These are phyloP conservation scores for Huso huso DNA, from an alignment of 2,797 vertebrate genomes.

Conservation along the genomic window DNA sequence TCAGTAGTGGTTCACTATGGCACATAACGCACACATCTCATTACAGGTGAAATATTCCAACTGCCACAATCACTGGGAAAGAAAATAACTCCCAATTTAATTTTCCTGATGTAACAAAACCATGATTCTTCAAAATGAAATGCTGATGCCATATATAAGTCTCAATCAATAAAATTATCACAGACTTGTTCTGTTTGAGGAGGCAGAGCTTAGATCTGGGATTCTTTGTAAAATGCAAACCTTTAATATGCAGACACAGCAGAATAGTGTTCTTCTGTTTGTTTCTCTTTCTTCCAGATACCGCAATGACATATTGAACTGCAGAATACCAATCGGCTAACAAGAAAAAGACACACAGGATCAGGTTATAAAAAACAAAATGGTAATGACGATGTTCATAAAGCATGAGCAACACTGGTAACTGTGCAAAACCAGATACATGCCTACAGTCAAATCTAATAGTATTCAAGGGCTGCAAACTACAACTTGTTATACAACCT, in stretches of 20 bases:
- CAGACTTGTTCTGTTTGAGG: constrained; percentile 52
- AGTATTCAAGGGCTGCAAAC: too few relatives aligned
- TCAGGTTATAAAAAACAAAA: too few relatives aligned
- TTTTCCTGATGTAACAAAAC: constrained; percentile 78
- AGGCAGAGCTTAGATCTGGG: constrained; percentile 45
- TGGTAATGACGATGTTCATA: too few relatives aligned
- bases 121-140: constrained; percentile 80
- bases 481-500: too few relatives aligned
- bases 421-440: too few relatives aligned
- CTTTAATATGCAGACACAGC: constrained; percentile 69
- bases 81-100: constrained; percentile 81
- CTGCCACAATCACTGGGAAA: constrained; percentile 83
- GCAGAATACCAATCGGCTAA: too few relatives aligned
- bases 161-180: constrained; percentile 76
- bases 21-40: constrained; percentile 82
- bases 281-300: not conserved
- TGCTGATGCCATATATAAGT: constrained; percentile 79
- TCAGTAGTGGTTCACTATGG: constrained; percentile 95
- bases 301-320: not conserved
- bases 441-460: too few relatives aligned
- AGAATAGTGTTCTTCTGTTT: constrained; percentile 42
- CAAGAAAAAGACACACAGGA: too few relatives aligned
- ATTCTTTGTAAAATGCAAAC: constrained; percentile 73
- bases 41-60: constrained; percentile 97
- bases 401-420: too few relatives aligned